Evolutionary conservation across 1,140 invertebrate genomes (phyloP), one percentile per base, ranked within the genome.

Genomic region (Bombus impatiens): DNA sequence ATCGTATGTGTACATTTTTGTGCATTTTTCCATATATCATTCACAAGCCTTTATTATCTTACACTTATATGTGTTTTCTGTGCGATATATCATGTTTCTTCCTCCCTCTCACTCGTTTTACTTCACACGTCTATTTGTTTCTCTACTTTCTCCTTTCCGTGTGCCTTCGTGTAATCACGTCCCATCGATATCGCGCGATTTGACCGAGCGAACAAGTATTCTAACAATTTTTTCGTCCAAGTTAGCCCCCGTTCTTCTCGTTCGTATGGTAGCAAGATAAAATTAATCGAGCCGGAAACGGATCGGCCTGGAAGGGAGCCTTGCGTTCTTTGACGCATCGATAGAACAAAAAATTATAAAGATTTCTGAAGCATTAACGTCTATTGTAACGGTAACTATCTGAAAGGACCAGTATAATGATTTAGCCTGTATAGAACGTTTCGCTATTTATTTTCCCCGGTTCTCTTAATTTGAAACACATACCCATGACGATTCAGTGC

Each of bases 181-280:
- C 85, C 90, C 90, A 93, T 88, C 84, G 77, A 89, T 47, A 82
- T 91, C 68, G 81, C 91, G 87, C 91, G 92, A 89, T 94, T 94
- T 93, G 93, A 94, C 93, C 93, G 94, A 94, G 94, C 93, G 93
- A 94, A 94, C 93, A 82, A 35, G 84, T 79, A 53, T 44, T 25
- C 78, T 15, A 22, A 78, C 62, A 32, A 84, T 22, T 28, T 28
- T 28, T 67, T 37, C 77, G 74, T 53, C 77, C 67, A 35, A 87
- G 81, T 71, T 35, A 68, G 22, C 44, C 81, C 42, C 13, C 71
- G 40, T 65, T 28, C 72, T 25, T 37, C 35, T 44, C 78, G 65
- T 44, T 67, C 25, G 42, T n/a, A 35, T 28, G 25, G 28, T 76
- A 44, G n/a, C 6, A 22, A 25, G 18, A 18, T 12, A 18, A 22